Evolutionary conservation across 2,113 vertebrate species (phyloP).

Genomic region (Bubo scandiacus): DNA sequence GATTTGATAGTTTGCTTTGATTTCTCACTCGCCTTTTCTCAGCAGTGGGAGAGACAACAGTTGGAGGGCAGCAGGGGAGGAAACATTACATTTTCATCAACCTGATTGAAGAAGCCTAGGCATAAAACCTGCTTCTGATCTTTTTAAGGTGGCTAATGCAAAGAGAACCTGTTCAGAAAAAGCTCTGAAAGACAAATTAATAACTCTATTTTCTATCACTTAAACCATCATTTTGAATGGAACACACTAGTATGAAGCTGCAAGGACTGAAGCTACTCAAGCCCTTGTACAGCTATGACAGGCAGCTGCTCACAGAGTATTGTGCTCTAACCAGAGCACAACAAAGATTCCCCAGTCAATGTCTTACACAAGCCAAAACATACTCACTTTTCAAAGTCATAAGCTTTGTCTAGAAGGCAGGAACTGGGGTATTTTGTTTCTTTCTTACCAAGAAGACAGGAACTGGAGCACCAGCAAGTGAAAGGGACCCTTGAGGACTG

Average conservation of each 20-base stretch:
- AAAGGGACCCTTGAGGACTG: not conserved
- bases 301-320: not conserved
- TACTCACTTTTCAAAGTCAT: not conserved
- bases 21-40: not conserved
- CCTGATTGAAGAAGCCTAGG: not conserved
- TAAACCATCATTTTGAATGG: not conserved
- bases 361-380: not conserved
- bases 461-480: not conserved
- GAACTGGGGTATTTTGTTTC: not conserved
- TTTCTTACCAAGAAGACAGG: not conserved
- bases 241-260: not conserved
- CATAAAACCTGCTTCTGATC: not conserved
- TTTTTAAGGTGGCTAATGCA: slow-evolving; percentile 6
- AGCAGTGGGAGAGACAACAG: not conserved
- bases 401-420: not conserved
- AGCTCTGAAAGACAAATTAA: not conserved
- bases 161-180: not conserved
- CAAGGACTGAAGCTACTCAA: not conserved
- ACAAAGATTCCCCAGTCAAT: not conserved
- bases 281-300: not conserved
- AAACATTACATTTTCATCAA: not conserved
- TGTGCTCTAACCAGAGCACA: not conserved
- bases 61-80: not conserved
- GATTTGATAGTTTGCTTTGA: not conserved
- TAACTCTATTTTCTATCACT: not conserved